Base-by-base conservation (phyloP, 64 coral and sea anemone genomes). In the Orbicella faveolata region DNA sequence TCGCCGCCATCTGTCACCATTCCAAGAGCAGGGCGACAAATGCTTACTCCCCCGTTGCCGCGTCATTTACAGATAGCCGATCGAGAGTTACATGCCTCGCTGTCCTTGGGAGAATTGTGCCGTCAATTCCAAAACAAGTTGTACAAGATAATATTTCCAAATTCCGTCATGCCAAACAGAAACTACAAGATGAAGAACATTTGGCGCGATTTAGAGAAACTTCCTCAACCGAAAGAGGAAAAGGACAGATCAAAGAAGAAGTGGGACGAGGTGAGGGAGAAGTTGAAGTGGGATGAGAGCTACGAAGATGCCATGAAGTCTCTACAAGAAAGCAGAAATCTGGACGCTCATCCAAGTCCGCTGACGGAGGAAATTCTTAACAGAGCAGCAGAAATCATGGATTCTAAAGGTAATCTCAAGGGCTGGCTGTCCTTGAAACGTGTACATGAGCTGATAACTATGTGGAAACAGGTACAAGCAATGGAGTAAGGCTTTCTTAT, bases 171-270 rank as follows among this genome's bases (percentile, higher is more conserved):
- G 53, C 19, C 76, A 23, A 34, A 21, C 34, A 81, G 79, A 57
- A 90, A 63, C 10, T 90, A 83, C 44, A 90, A 74, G 72, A 75
- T 90, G 67, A 79, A 90, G 73, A 73, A 74, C 66, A 70, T 73
- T 39, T 23, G 18, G 34, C 65, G 80, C 30, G 78, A 72, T 33
- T 83, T 72, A 21, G 67, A 61, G n/a, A 83, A 72, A 70, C 73
- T 55, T 36, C 44, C 55, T 62, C 79, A 74, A 39, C 6, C 26
- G 30, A 74, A n/a, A 21, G 55, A 37, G 33, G 80, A 57, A 30
- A 75, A 83, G 20, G 9, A 53, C 13, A 62, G 34, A 53, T 80
- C 66, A 4, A 57, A 9, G 17, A 75, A 75, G 61, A 69, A 35
- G 52, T 90, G 89, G 89, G 26, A 75, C 20, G 89, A 74, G 30